A percentile compares a stretch with the other conserved stretches of the same genome.
Evolutionary conservation across 2,113 vertebrate species (phyloP).

Genomic region (Hippocampus mohnikei): DNA sequence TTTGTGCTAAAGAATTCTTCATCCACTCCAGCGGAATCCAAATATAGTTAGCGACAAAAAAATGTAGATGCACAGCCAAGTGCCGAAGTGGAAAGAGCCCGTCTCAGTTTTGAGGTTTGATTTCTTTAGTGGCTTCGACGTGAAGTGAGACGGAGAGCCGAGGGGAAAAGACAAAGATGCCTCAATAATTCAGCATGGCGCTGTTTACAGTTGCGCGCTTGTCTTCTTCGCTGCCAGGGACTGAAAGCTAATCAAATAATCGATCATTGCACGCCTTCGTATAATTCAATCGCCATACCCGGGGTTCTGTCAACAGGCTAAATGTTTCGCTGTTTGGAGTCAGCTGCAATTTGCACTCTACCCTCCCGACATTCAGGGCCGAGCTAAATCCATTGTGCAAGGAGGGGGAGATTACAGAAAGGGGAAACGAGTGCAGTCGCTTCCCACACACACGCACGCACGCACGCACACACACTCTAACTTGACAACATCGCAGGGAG

Average conservation of each 20-base stretch:
- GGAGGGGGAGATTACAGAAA: conserved; percentile 55
- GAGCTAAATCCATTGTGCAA: conserved; percentile 56
- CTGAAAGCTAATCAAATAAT: conserved; percentile 64
- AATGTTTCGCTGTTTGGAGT: conserved; percentile 44
- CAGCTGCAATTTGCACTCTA: conserved; percentile 38
- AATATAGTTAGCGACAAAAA: conserved; percentile 70
- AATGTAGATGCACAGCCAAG: conserved; percentile 1
- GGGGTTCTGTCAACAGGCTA: conserved; percentile 39
- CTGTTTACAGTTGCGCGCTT: conserved; percentile 27
- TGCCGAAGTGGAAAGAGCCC: conserved; percentile 36
- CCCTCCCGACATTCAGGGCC: conserved; percentile 45
- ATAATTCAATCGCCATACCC: conserved; percentile 53
- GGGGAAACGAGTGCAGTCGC: conserved; percentile 53
- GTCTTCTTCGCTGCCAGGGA: conserved; percentile 40
- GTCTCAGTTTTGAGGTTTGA: conserved; percentile 50
- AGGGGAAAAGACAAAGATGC: conserved; percentile 33
- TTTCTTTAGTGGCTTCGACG: conserved; percentile 60
- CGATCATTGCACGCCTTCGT: conserved; percentile 47
- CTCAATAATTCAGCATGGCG: conserved; percentile 28
- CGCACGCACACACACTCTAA: conserved; percentile 15
- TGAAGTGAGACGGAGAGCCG: conserved; percentile 34
- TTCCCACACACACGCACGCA: conserved; percentile 32
- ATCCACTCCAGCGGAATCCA: conserved; percentile 77
- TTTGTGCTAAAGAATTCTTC: conserved; percentile 75
- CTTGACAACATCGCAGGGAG: conserved; percentile 43